These are phyloP conservation scores for Caenorhabditis auriculariae DNA, from an alignment of 2,888 invertebrate species.

Conservation along the genomic window DNA sequence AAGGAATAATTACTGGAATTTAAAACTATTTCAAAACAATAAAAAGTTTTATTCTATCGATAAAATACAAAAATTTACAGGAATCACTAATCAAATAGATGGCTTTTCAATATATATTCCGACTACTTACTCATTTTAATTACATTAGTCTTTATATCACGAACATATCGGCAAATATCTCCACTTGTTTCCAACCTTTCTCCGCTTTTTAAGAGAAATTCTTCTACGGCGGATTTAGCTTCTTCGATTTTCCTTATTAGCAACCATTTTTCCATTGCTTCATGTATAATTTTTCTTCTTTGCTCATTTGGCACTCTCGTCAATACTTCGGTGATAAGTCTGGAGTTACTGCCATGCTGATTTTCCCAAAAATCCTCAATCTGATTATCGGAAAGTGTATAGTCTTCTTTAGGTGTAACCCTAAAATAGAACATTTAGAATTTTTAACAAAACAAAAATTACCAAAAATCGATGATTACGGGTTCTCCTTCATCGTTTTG, in stretches of 20 bases:
- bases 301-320: neutral
- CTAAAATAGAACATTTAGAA: neutral
- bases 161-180: slow-evolving; percentile 1
- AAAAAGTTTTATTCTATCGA: slow-evolving; percentile 1
- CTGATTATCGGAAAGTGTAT: neutral
- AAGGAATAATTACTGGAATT: slow-evolving; percentile 6
- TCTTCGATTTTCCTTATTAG: slow-evolving; percentile 1
- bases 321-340: slow-evolving; percentile 1
- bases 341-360: neutral
- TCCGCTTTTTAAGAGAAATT: slow-evolving; percentile 1
- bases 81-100: slow-evolving; percentile 3
- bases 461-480: slow-evolving; percentile 2
- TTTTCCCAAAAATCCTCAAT: slow-evolving; percentile 2
- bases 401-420: slow-evolving; percentile 1
- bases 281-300: neutral
- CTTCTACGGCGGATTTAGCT: slow-evolving; percentile 1
- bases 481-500: slow-evolving; percentile 8
- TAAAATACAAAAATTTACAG: slow-evolving; percentile 1
- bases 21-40: slow-evolving; percentile 4
- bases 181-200: slow-evolving; percentile 2
- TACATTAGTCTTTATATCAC: neutral
- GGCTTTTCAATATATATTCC: slow-evolving; percentile 2
- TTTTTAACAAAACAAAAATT: slow-evolving; percentile 1
- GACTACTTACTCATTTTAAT: neutral
- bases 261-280: slow-evolving; percentile 1